Evolutionary conservation across 2,797 vertebrate species (phyloP).

Genomic region (Odontamblyopus lacepedii): DNA sequence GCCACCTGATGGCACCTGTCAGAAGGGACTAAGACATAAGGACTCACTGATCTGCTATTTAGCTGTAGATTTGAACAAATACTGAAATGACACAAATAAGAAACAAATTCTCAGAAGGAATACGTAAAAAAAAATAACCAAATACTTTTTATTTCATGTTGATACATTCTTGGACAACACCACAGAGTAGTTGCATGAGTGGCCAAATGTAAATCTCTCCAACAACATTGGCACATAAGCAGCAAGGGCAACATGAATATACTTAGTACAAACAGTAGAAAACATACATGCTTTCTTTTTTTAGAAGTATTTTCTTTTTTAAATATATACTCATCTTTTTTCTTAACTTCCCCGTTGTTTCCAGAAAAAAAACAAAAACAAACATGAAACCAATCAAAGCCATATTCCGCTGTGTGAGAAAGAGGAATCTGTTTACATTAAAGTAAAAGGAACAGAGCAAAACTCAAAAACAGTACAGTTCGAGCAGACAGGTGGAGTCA

Average conservation of each 20-base stretch:
- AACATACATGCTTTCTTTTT: constrained; percentile 93
- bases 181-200: constrained; percentile 91
- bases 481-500: constrained; percentile 60
- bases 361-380: constrained; percentile 65
- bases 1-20: too few relatives aligned
- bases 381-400: constrained; percentile 87
- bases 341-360: constrained; percentile 73
- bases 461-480: constrained; percentile 44
- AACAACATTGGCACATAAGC: constrained; percentile 98
- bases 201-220: constrained; percentile 82
- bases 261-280: constrained; percentile 99
- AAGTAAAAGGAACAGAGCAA: constrained; percentile 37
- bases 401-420: constrained; percentile 80
- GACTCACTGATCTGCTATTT: neutral
- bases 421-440: constrained; percentile 26
- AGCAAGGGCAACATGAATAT: constrained; percentile 95
- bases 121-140: constrained; percentile 91
- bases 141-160: constrained; percentile 87
- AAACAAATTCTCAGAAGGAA: constrained; percentile 69
- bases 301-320: constrained; percentile 66
- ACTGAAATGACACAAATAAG: constrained; percentile 30
- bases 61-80: neutral
- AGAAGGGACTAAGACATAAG: too few relatives aligned
- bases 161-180: constrained; percentile 98
- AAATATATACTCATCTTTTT: constrained; percentile 77